Conservation (phyloP, 2,797 vertebrate species). For the Leucoraja ocellata region DNA sequence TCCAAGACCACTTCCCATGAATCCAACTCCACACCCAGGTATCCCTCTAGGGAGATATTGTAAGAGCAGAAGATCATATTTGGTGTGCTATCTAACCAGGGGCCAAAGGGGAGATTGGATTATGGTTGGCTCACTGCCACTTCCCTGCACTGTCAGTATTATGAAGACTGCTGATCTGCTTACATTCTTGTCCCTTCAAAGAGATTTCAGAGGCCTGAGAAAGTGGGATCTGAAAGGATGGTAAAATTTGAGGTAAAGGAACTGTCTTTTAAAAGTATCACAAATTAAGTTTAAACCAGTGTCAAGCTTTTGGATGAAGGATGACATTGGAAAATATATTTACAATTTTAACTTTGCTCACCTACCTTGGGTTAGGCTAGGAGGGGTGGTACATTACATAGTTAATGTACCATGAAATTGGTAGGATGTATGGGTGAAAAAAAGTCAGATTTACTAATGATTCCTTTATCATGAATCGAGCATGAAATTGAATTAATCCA, state of each 20-base stretch:
- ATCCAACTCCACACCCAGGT: too few relatives aligned
- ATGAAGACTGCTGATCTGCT: not conserved
- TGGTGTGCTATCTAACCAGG: not conserved
- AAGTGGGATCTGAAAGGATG: not conserved
- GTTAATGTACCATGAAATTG: not conserved
- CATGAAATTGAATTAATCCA: not conserved
- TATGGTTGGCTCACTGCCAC: not conserved
- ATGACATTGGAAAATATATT: not conserved
- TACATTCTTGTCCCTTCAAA: not conserved
- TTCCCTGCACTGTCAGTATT: too few relatives aligned
- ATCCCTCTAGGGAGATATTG: not conserved
- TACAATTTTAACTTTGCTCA: not conserved
- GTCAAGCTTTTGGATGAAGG: too few relatives aligned
- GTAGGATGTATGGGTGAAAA: not conserved
- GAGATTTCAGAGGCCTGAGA: not conserved
- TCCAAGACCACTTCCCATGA: too few relatives aligned
- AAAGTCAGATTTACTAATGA: not conserved
- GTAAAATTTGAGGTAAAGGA: not conserved
- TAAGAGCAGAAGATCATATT: not conserved
- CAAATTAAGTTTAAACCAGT: too few relatives aligned
- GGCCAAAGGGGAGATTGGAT: not conserved
- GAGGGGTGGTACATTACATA: not conserved
- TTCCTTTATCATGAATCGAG: not conserved
- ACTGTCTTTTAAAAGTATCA: too few relatives aligned
- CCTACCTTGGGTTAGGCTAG: not conserved